phyloP scores from a whole-genome alignment of 2,797 vertebrate species.

The Leptodactylus fallax region DNA sequence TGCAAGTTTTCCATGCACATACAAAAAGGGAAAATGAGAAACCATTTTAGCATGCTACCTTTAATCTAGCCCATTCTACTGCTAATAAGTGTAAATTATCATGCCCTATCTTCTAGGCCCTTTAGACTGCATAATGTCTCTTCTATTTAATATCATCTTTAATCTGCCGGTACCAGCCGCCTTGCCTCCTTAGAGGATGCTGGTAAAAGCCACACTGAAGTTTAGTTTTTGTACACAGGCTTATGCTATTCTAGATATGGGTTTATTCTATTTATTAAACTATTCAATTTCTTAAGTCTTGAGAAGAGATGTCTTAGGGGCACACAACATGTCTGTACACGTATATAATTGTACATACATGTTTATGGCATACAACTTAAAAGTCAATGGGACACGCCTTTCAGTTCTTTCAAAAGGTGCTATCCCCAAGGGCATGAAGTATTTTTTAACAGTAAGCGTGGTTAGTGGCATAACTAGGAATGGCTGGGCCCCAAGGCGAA shows the following conservation, averaged over 20 bases:
- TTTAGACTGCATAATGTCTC: constrained; percentile 77
- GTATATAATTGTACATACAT: not conserved
- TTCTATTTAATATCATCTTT: constrained; percentile 76
- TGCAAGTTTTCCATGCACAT: constrained; percentile 76
- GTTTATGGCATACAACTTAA: not conserved
- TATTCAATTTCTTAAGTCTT: not conserved
- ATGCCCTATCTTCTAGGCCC: constrained; percentile 77
- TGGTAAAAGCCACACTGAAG: constrained; percentile 23
- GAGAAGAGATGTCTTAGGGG: not conserved
- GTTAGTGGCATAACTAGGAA: too few species aligned
- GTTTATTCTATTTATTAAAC: constrained; percentile 16
- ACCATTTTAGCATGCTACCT: constrained; percentile 83
- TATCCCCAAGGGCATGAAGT: too few species aligned
- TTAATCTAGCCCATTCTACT: constrained; percentile 83
- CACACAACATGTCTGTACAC: not conserved
- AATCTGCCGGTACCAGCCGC: constrained; percentile 72
- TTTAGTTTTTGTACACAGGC: constrained; percentile 54
- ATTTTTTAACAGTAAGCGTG: too few species aligned
- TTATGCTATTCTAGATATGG: constrained; percentile 1
- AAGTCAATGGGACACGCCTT: not conserved
- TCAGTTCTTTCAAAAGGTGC: too few species aligned
- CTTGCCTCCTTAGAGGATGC: constrained; percentile 44
- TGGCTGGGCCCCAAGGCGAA: too few species aligned
- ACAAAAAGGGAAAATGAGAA: constrained; percentile 75
- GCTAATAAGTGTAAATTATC: constrained; percentile 82